Evolutionary conservation across 2,113 vertebrate genomes (phyloP).

Genomic region (Garra rufa): DNA sequence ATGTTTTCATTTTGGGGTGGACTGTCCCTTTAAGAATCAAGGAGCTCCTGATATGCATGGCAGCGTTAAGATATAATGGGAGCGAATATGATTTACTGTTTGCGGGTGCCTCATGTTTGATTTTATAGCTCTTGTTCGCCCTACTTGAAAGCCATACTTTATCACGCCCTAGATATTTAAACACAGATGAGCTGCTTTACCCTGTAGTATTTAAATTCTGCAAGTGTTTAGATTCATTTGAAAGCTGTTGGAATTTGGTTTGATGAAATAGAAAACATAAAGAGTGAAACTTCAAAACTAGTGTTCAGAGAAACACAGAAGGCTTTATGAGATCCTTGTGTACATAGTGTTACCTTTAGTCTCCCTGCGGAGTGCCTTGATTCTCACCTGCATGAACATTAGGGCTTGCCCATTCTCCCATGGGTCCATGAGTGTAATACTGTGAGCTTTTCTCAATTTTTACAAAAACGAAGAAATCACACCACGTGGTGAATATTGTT

Average conservation of each 20-base stretch:
- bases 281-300: not conserved
- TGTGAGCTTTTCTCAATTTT: conserved; percentile 35
- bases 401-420: conserved; percentile 30
- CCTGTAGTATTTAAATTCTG: conserved; percentile 11
- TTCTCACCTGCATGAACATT: conserved; percentile 47
- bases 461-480: not conserved
- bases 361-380: conserved; percentile 72
- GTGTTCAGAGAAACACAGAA: not conserved
- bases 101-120: conserved; percentile 1
- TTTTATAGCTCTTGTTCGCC: not conserved
- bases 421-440: conserved; percentile 29
- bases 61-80: not conserved
- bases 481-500: conserved; percentile 32
- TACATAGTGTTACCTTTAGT: conserved; percentile 1
- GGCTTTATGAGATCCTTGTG: not conserved
- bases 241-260: not conserved
- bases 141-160: conserved; percentile 45
- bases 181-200: not conserved
- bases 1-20: not conserved
- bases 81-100: not conserved
- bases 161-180: not conserved
- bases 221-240: not conserved
- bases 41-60: not conserved
- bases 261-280: not conserved
- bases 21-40: not conserved